phyloP scores from a whole-genome alignment of 64 coral and sea anemone genomes.

The Montipora cactus region DNA sequence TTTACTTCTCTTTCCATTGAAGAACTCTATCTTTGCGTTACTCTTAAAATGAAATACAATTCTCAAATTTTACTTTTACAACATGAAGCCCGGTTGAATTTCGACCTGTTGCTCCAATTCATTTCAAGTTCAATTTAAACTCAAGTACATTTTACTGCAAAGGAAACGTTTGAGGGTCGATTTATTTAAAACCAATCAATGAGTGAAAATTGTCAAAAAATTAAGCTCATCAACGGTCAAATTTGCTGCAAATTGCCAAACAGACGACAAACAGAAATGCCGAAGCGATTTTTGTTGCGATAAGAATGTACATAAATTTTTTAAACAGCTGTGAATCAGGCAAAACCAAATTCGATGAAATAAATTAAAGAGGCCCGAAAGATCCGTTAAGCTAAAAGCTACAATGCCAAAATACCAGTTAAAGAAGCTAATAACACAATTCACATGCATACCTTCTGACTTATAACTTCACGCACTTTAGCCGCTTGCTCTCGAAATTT shows the following conservation, averaged over 20 bases:
- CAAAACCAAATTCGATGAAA: conserved; percentile 18
- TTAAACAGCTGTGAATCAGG: not conserved
- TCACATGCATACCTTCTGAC: conserved; percentile 56
- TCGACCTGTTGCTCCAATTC: not conserved
- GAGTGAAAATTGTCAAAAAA: not conserved
- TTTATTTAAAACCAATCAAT: not conserved
- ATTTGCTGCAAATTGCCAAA: not conserved
- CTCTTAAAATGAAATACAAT: not conserved
- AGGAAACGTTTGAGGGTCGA: not conserved
- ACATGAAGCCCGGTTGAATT: not conserved
- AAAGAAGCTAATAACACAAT: conserved; percentile 3
- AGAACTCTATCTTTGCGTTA: not conserved
- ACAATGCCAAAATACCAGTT: not conserved
- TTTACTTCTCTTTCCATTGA: not conserved
- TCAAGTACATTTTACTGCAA: not conserved
- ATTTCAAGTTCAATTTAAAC: not conserved
- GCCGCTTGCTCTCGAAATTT: conserved; percentile 70
- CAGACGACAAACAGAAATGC: not conserved
- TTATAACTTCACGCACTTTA: conserved; percentile 79
- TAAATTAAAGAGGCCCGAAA: not conserved
- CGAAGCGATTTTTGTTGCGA: not conserved
- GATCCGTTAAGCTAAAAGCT: not conserved
- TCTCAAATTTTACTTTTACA: not conserved
- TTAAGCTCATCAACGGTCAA: no score
- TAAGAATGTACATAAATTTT: not conserved